A percentile compares a stretch with the other conserved stretches of the same genome.
These are phyloP conservation scores for Eupsilia transversa DNA, from an alignment of 2,888 invertebrate genomes.

Conservation along the genomic window DNA sequence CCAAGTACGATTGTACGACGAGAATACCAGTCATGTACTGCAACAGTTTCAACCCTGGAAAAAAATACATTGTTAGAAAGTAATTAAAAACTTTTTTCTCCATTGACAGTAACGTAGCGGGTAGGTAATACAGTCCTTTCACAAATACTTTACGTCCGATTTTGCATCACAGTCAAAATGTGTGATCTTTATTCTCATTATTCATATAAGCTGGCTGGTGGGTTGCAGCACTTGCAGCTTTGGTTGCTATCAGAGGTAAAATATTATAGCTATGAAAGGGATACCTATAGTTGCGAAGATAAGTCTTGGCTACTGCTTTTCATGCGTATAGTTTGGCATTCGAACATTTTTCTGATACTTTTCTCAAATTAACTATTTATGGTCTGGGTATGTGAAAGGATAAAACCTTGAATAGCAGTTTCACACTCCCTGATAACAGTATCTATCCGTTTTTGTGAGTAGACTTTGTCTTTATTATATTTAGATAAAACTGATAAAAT, in stretches of 20 bases:
- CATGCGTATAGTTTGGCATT: not conserved
- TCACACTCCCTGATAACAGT: slow-evolving; percentile 18
- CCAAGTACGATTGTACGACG: slow-evolving; percentile 91
- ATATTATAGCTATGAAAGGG: not conserved
- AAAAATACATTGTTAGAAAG: slow-evolving; percentile 8
- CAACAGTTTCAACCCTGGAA: slow-evolving; percentile 89
- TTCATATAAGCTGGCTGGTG: not conserved
- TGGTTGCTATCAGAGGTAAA: not conserved
- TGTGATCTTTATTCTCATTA: not conserved
- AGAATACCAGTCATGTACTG: slow-evolving; percentile 91
- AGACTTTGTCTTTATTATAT: slow-evolving; percentile 27
- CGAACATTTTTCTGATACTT: not conserved
- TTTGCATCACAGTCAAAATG: not conserved
- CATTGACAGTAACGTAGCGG: not conserved
- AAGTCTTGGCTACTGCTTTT: not conserved
- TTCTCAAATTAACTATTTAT: not conserved
- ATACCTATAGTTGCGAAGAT: not conserved
- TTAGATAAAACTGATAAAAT: slow-evolving; percentile 47
- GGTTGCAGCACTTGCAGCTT: not conserved
- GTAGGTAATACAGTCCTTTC: not conserved
- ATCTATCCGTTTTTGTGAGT: slow-evolving; percentile 28
- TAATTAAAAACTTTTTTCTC: not conserved
- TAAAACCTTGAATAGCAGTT: not conserved
- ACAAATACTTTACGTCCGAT: not conserved
- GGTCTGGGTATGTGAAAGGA: not conserved